A percentile compares a stretch with the other conserved stretches of the same genome.
Conservation (phyloP, 2,888 invertebrate genomes). For the Leptopilina myrica region DNA sequence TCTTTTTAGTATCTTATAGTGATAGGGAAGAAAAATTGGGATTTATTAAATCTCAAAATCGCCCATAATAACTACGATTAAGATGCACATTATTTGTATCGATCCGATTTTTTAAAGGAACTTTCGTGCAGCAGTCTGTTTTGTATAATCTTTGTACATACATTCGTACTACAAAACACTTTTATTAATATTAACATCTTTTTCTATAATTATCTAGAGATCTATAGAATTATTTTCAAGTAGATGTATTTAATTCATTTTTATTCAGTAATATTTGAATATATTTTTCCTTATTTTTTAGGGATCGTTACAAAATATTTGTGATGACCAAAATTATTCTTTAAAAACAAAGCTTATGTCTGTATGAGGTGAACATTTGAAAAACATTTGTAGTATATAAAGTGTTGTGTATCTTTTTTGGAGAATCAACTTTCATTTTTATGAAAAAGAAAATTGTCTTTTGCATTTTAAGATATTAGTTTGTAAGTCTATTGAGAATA, state of each 20-base stretch:
- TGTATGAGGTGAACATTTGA: conserved; percentile 35
- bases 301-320: conserved; percentile 17
- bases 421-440: conserved; percentile 6
- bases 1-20: conserved; percentile 5
- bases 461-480: conserved; percentile 45
- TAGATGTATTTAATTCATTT: neutral
- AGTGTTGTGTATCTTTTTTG: conserved; percentile 13
- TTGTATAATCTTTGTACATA: conserved; percentile 34
- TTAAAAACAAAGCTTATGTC: conserved; percentile 20
- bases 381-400: conserved; percentile 6
- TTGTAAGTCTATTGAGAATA: conserved; percentile 46
- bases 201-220: neutral
- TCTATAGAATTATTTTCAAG: neutral
- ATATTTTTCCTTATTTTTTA: conserved; percentile 18
- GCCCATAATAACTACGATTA: conserved; percentile 31
- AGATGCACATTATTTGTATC: conserved; percentile 16
- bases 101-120: conserved; percentile 28
- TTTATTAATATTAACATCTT: neutral
- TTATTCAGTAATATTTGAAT: conserved; percentile 29
- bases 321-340: conserved; percentile 23
- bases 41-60: conserved; percentile 51
- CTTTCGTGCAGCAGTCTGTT: neutral
- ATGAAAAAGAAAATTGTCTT: conserved; percentile 2
- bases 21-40: neutral
- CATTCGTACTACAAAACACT: neutral